Evolutionary conservation across 2,113 vertebrate species (phyloP), one percentile per base, ranked within the genome.

Genomic region (Eretmochelys imbricata): DNA sequence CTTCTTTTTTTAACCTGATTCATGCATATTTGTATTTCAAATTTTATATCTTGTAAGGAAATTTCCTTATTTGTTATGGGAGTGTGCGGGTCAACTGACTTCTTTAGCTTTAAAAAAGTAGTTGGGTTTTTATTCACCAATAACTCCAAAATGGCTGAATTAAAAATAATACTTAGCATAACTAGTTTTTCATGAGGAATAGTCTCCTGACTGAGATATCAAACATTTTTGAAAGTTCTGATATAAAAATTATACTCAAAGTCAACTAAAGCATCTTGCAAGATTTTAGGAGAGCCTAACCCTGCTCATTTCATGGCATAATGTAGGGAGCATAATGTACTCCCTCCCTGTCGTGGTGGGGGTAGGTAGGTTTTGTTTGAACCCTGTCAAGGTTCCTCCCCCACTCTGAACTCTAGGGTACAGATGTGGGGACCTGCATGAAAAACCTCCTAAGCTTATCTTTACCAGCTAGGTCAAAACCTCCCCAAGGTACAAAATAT

Each of bases 111-210:
- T 62, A 65, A 76, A 81, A 38, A 29, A 31, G 27, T 14, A 62
- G 59, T 14, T 62, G 59, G 59, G 42, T 1, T 54, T 59, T 84
- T 59, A 38, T 81, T 81, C 82, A 24, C 2, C 2, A 84, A 81
- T 54, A 81, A 42, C 49, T 13, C 65, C 31, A 5, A 78, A 92
- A 46, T 62, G 0, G 22, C 20, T 5, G 9, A 3, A 54, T 78
- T 57, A 54, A 50, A 35, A 25, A 80, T 14, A 88, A 85, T 20
- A 4, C 8, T 88, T 84, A 1, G 2, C 72, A 20, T 29, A 93
- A 76, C 5, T 85, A 42, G 80, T 20, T 0, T 0, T 84, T 46
- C 17, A 38, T 12, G 1, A 24, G 25, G 13, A 25, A 82, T 20
- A 29, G 29, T 9, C 38, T 80, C 31, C 76, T 17, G 4, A 3